A percentile compares a stretch with the other conserved stretches of the same genome.
Evolutionary conservation across 2,113 vertebrate species (phyloP).

Genomic region (Agelaius tricolor): DNA sequence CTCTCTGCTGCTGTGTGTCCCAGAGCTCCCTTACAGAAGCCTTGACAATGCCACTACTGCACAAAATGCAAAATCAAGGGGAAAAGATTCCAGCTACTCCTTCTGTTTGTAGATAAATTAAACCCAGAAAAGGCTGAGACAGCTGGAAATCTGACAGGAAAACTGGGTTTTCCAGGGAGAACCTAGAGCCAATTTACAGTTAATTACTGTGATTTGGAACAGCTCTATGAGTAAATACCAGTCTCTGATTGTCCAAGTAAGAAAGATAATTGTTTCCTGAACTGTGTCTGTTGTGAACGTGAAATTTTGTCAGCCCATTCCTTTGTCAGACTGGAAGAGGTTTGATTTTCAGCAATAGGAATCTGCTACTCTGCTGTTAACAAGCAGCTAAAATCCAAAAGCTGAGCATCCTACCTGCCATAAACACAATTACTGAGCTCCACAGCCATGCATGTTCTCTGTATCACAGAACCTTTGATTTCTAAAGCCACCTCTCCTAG

Average conservation of each 20-base stretch:
- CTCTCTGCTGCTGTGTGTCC: background rate
- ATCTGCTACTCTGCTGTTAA: background rate
- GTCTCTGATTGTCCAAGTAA: constrained; percentile 47
- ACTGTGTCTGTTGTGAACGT: constrained; percentile 32
- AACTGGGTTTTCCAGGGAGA: constrained; percentile 58
- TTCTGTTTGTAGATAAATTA: constrained; percentile 40
- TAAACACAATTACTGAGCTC: rapidly evolving
- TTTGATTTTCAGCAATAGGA: background rate
- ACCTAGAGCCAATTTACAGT: constrained; percentile 62
- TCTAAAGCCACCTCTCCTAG: background rate
- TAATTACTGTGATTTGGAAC: constrained; percentile 72
- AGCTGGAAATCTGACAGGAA: constrained; percentile 52
- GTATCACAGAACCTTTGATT: rapidly evolving
- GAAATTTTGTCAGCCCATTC: background rate
- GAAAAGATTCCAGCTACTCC: background rate
- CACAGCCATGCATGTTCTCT: rapidly evolving
- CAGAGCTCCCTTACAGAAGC: background rate
- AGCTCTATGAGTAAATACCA: constrained; percentile 58
- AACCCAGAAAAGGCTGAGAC: constrained; percentile 42
- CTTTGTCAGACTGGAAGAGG: constrained; percentile 15
- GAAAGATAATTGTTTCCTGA: constrained; percentile 68
- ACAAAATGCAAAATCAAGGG: background rate
- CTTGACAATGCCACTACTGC: background rate
- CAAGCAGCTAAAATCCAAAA: background rate
- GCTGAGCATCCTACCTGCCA: background rate